Evolutionary conservation across 2,888 invertebrate species (phyloP), one percentile per base, ranked within the genome.

Genomic region (Leucoma salicis): DNA sequence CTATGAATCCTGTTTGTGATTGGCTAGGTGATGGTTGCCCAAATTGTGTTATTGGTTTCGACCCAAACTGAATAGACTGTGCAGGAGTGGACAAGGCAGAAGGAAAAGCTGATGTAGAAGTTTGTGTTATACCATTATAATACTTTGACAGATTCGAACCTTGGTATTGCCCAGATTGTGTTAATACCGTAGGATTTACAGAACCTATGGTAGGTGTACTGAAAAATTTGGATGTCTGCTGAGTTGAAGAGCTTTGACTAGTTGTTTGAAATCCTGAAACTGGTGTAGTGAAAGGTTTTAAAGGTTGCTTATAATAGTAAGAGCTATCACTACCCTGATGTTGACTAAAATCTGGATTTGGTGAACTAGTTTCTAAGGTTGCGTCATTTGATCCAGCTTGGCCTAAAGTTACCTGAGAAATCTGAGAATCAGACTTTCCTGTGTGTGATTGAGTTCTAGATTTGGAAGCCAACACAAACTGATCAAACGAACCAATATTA

Each of bases 271-370:
- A 27, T 27, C n/a, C n/a, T 1, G 27, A 11, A n/a, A 27, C 27
- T 27, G 27, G 27, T 10, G 27, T 27, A 27, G 4, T n/a, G 37
- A 84, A 83, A 28, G 76, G 63, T 25, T 66, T 71, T 1, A 71
- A 58, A 12, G 87, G 84, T 43, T 69, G 71, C 25, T 74, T 76
- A 49, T 85, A 84, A 48, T 74, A 66, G 41, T 84, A 84, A 10
- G 81, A 76, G 41, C 74, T 49, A 43, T 79, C 74, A 31, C 49
- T 39, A 2, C 55, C 65, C 37, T 72, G 78, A 11, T 59, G 35
- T 43, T 72, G 71, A 31, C 41, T 60, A 7, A 58, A 57, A 21
- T 54, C 46, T 25, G 74, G 68, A 25, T 58, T 65, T 35, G 62
- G 57, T 16, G 68, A 65, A 5, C 32, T 46, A 13, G 43, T 37